Conservation (phyloP, 2,113 vertebrate genomes). For the Catagonus wagneri region DNA sequence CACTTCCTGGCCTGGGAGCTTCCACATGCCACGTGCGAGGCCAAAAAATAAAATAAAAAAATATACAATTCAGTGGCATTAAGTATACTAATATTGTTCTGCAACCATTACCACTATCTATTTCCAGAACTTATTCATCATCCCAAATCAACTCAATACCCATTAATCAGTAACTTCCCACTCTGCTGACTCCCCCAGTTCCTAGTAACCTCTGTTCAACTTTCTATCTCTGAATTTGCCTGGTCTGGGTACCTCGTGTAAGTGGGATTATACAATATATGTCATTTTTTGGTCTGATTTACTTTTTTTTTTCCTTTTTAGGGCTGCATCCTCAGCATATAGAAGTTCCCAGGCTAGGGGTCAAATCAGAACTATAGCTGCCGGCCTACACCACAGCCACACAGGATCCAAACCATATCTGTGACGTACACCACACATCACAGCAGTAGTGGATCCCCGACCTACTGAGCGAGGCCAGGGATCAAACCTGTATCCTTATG, state of each 20-base stretch:
- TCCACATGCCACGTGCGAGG: too few relatives aligned
- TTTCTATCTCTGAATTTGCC: conserved; percentile 23
- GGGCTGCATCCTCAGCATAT: too few relatives aligned
- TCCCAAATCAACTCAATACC: not conserved
- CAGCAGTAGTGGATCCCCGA: too few relatives aligned
- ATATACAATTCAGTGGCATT: not conserved
- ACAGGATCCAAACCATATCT: too few relatives aligned
- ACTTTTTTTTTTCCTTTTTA: not conserved
- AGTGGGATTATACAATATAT: conserved; percentile 37
- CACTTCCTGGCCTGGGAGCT: too few relatives aligned
- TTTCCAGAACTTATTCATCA: conserved; percentile 29
- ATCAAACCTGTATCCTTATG: too few relatives aligned
- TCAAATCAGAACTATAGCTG: too few relatives aligned
- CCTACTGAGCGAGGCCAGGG: too few relatives aligned
- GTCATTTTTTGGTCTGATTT: not conserved
- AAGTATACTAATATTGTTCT: not conserved
- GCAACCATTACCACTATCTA: not conserved
- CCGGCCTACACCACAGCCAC: too few relatives aligned
- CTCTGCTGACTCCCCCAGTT: rapidly evolving
- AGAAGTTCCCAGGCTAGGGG: too few relatives aligned
- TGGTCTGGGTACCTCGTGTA: not conserved
- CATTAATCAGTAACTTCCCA: not conserved
- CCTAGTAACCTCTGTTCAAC: not conserved
- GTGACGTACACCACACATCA: too few relatives aligned
- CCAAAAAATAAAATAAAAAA: not conserved